Conservation (phyloP, 1,140 invertebrate genomes). For the Hesperophylax magnus region DNA sequence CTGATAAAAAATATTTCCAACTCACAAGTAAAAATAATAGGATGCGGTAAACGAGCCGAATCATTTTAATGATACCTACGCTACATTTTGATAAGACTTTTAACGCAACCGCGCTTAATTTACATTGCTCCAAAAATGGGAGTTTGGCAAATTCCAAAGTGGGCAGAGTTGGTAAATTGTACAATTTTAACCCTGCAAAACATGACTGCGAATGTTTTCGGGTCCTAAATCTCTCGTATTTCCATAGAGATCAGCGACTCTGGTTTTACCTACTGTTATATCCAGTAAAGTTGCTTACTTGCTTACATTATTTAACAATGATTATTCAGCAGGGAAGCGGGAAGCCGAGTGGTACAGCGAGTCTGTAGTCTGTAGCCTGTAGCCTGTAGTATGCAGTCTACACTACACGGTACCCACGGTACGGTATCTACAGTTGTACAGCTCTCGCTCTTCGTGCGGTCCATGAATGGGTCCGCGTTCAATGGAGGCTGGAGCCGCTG, state of each 20-base stretch:
- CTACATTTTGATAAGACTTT: not conserved
- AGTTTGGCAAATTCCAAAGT: too few species aligned
- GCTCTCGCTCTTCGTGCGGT: not conserved
- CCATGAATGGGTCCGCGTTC: slow-evolving; percentile 9
- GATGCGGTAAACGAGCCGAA: too few species aligned
- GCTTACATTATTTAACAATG: not conserved
- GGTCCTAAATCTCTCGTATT: slow-evolving; percentile 27
- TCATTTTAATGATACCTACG: too few species aligned
- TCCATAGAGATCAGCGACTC: slow-evolving; percentile 24
- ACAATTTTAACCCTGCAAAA: slow-evolving; percentile 10
- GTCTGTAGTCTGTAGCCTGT: too few species aligned
- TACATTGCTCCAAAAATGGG: too few species aligned
- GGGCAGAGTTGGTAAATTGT: not conserved
- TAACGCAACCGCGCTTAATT: too few species aligned
- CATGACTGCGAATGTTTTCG: not conserved
- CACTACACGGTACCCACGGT: too few species aligned
- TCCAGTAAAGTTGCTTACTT: slow-evolving; percentile 21
- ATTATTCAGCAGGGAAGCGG: slow-evolving; percentile 12
- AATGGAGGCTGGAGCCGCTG: too few species aligned
- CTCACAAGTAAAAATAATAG: too few species aligned
- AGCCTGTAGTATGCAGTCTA: too few species aligned
- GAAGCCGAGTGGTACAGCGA: not conserved
- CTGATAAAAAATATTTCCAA: too few species aligned
- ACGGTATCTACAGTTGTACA: too few species aligned
- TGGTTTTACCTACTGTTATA: not conserved